A percentile compares a stretch with the other conserved stretches of the same genome.
phyloP scores from a whole-genome alignment of 2,113 vertebrate genomes.

The Smithornis capensis region DNA sequence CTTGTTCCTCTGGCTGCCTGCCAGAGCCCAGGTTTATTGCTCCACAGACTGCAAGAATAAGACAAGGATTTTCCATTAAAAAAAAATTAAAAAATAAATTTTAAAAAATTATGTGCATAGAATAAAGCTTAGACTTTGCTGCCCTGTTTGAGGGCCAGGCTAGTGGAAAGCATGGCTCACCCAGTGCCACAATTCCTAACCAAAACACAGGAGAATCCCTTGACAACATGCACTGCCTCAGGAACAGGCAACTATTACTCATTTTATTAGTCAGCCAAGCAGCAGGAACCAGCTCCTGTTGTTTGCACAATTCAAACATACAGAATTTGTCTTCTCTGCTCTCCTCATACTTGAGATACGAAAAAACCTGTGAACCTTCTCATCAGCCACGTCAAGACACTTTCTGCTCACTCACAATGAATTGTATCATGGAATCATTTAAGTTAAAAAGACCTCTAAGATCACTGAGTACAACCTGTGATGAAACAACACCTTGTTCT shows the following conservation, averaged over 20 bases:
- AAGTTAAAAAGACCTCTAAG: background rate
- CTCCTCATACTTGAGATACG: background rate
- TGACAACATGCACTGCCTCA: background rate
- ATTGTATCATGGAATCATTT: background rate
- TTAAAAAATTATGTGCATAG: too few species aligned
- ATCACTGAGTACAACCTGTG: rapidly evolving
- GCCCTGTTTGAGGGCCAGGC: background rate
- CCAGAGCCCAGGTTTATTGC: background rate
- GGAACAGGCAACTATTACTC: background rate
- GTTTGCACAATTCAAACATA: background rate
- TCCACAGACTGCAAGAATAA: background rate
- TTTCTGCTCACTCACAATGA: background rate
- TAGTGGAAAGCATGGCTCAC: background rate
- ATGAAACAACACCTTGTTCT: too few species aligned
- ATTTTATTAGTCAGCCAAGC: background rate
- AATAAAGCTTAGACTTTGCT: background rate
- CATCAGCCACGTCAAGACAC: background rate
- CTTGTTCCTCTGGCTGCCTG: background rate
- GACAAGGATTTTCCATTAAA: background rate
- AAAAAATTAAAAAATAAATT: background rate
- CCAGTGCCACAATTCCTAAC: background rate
- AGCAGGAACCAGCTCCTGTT: background rate
- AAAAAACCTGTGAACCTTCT: background rate
- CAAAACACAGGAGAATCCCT: background rate
- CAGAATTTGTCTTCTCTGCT: background rate